phyloP scores from a whole-genome alignment of 2,888 invertebrate species.

The Hirudinaria manillensis region DNA sequence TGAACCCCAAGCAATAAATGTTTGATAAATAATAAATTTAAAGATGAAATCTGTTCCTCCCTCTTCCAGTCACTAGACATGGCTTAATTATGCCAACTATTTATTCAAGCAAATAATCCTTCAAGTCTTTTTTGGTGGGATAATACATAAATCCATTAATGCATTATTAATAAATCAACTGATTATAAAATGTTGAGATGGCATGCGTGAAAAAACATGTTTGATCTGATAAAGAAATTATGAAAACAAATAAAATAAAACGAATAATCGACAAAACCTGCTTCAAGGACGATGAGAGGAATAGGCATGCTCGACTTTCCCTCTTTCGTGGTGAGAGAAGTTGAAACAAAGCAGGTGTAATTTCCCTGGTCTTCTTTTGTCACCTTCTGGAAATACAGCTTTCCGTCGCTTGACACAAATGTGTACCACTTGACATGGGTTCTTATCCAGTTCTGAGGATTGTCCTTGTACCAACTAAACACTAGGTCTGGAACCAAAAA shows the following conservation, averaged over 20 bases:
- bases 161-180: too few relatives aligned
- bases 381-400: conserved; percentile 85
- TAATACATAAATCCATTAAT: too few relatives aligned
- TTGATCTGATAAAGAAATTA: not conserved
- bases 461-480: conserved; percentile 69
- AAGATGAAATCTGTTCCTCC: too few relatives aligned
- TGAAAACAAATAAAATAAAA: not conserved
- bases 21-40: too few relatives aligned
- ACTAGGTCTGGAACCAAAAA: conserved; percentile 32
- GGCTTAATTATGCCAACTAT: too few relatives aligned
- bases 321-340: conserved; percentile 40
- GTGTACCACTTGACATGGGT: conserved; percentile 73
- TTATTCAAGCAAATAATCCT: too few relatives aligned
- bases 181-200: too few relatives aligned
- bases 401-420: conserved; percentile 87
- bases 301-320: conserved; percentile 46
- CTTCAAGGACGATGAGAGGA: conserved; percentile 42
- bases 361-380: conserved; percentile 64
- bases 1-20: too few relatives aligned
- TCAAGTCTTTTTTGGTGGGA: too few relatives aligned
- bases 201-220: not conserved
- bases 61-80: too few relatives aligned
- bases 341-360: conserved; percentile 43
- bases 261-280: conserved; percentile 41
- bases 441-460: conserved; percentile 84